Conservation (phyloP, 2,113 vertebrate genomes). For the Oreocharis arfaki region DNA sequence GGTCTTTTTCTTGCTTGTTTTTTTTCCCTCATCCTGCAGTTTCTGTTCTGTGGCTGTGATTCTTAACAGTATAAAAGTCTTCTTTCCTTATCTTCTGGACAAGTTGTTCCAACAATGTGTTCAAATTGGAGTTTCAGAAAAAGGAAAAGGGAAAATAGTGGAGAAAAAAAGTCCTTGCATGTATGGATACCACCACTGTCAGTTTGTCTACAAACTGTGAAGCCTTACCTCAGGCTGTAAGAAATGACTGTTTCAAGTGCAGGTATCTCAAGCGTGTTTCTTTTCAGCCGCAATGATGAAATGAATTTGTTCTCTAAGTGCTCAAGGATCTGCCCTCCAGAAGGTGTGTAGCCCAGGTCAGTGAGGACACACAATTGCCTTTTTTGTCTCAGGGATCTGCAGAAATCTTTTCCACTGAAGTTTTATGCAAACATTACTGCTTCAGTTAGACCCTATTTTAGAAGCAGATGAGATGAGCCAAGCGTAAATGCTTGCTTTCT, state of each 20-base stretch:
- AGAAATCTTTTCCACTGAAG: not conserved
- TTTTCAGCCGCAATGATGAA: not conserved
- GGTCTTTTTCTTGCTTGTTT: not conserved
- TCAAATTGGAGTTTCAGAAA: not conserved
- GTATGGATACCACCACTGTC: not conserved
- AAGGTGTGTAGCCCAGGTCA: not conserved
- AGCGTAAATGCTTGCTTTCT: not conserved
- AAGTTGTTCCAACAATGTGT: not conserved
- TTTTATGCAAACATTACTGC: not conserved
- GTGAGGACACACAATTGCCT: not conserved
- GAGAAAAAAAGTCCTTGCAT: not conserved
- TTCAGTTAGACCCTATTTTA: not conserved
- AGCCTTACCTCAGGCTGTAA: not conserved
- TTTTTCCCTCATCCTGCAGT: not conserved
- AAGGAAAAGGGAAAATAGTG: not conserved
- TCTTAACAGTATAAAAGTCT: not conserved
- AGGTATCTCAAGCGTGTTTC: not conserved
- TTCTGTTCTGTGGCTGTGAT: not conserved
- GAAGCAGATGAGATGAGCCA: not conserved
- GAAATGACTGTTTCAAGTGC: not conserved
- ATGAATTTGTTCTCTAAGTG: not conserved
- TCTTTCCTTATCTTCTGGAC: not conserved
- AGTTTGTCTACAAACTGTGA: not conserved
- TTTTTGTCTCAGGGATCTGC: not conserved
- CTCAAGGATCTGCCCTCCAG: not conserved